Evolutionary conservation across 37 sponge, comb jelly and placozoan genomes (phyloP), one percentile per base, ranked within the genome.

Genomic region (Amphimedon queenslandica): DNA sequence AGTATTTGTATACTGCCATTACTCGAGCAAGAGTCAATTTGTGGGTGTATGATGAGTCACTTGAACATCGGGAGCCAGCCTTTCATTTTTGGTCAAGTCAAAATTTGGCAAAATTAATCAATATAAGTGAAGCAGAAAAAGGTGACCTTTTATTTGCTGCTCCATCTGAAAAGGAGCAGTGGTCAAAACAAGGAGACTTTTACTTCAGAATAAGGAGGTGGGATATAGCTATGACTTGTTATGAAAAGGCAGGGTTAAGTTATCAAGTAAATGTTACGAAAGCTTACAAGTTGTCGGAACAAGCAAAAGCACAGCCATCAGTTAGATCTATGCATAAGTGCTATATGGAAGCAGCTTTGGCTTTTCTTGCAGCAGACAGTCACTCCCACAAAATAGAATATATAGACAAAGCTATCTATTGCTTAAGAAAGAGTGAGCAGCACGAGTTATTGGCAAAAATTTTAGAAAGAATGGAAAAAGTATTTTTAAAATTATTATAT

Each of bases 1-100:
- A 92, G 73, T 73, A 83, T 39, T 74, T 92, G 11, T 92, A 92
- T 74, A 92, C 92, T 31, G 92, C 92, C 0, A 67, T 92, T 20
- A 92, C 92, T 25, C 65, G 92, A 28, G 81, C 88, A 8, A 79
- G 82, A 33, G 58, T 72, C 43, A 92, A 87, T 47, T 63, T 92
- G 10, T 92, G 92, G 92, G 71, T 92, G 4, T 92, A 87, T 75
- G 92, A 92, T 30, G 55, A 74, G 1, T 56, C 80, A 36, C 29
- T 55, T 0, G 32, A 58, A 24, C 72, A 69, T 24, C 57, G 84
- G 2, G 61, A 61, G n/a, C 90, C 93, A 29, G 73, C 88, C 66
- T 81, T 85, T 64, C 73, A 88, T 33, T 84, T 78, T 35, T 81
- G 90, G 75, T 32, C 71, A 57, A 77, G 74, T 56, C 40, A 68